A percentile compares a stretch with the other conserved stretches of the same genome.
Evolutionary conservation across 2,113 vertebrate genomes (phyloP).

Genomic region (Tychaedon coryphoeus): DNA sequence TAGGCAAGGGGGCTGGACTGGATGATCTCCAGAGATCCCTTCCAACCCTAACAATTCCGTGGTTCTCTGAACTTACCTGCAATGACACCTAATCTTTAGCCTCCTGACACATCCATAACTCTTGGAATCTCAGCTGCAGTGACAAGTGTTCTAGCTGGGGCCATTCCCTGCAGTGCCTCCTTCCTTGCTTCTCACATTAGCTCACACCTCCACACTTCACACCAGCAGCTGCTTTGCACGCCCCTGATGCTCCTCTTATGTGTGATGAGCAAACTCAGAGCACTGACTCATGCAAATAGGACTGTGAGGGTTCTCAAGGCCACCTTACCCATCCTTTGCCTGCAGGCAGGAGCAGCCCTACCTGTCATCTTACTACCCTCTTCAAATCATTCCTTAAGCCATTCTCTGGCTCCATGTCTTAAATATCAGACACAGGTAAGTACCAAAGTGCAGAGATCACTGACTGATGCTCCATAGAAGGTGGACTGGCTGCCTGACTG

Average conservation of each 20-base stretch:
- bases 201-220: not conserved
- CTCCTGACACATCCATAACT: rapidly evolving
- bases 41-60: not conserved
- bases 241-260: not conserved
- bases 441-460: not conserved
- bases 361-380: not conserved
- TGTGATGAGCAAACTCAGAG: not conserved
- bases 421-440: not conserved
- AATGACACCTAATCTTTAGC: rapidly evolving
- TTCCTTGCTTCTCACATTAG: not conserved
- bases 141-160: not conserved
- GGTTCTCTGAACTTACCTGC: not conserved
- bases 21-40: not conserved
- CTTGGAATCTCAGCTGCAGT: not conserved
- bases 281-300: rapidly evolving
- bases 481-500: not conserved
- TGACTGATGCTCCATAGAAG: rapidly evolving
- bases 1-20: too few species aligned
- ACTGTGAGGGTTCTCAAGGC: not conserved
- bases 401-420: not conserved
- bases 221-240: not conserved
- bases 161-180: not conserved
- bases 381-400: not conserved
- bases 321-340: not conserved
- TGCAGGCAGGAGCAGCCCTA: not conserved